phyloP scores from a whole-genome alignment of 2,888 invertebrate species.

The Hypercompe scribonia region DNA sequence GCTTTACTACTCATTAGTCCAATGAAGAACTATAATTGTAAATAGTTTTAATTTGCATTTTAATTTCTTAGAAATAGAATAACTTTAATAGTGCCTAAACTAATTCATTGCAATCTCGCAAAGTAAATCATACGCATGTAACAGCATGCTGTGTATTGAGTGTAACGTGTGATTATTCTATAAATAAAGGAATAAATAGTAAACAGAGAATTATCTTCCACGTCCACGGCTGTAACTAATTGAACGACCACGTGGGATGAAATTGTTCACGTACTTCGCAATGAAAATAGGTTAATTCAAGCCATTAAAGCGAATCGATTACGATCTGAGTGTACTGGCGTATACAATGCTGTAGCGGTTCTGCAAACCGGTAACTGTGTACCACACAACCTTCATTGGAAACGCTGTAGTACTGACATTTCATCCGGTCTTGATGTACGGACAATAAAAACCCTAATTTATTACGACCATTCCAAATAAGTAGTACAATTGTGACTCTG shows the following conservation, averaged over 20 bases:
- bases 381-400: constrained; percentile 51
- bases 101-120: too few species aligned
- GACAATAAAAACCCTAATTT: constrained; percentile 61
- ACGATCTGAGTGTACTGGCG: constrained; percentile 49
- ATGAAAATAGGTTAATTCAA: constrained; percentile 60
- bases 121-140: too few species aligned
- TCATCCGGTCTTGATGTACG: constrained; percentile 59
- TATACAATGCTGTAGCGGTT: constrained; percentile 57
- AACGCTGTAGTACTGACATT: constrained; percentile 41
- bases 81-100: too few species aligned
- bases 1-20: too few species aligned
- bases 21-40: too few species aligned
- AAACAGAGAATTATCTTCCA: constrained; percentile 22
- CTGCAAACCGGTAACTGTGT: constrained; percentile 54
- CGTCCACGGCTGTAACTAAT: constrained; percentile 44
- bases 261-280: constrained; percentile 57
- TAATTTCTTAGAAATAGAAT: too few species aligned
- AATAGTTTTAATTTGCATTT: too few species aligned
- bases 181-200: neutral
- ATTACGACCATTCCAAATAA: constrained; percentile 61
- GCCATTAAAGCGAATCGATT: constrained; percentile 61
- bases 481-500: constrained; percentile 63
- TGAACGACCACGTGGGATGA: constrained; percentile 44
- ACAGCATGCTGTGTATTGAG: too few species aligned
- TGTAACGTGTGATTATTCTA: too few species aligned